A percentile compares a stretch with the other conserved stretches of the same genome.
These are phyloP conservation scores for Graptemys geographica DNA, from an alignment of 2,797 vertebrate species.

Conservation along the genomic window DNA sequence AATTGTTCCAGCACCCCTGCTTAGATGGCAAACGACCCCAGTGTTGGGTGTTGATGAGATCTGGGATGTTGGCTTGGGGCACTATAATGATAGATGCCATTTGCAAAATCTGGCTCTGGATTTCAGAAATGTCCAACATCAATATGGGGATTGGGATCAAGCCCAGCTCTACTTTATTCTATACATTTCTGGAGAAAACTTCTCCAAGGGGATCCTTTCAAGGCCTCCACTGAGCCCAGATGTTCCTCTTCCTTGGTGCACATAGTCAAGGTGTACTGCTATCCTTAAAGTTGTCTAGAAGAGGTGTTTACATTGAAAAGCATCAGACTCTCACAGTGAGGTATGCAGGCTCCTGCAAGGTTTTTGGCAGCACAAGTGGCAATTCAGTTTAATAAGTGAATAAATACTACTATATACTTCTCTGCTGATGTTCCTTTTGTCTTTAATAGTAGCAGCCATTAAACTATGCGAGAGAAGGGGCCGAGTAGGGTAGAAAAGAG, in stretches of 20 bases:
- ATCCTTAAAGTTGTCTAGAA: background rate
- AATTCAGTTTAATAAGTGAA: constrained; percentile 12
- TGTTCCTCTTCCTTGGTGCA: background rate
- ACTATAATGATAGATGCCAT: background rate
- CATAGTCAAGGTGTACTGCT: background rate
- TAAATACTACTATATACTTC: constrained; percentile 2
- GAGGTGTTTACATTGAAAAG: constrained; percentile 5
- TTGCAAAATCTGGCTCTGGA: background rate
- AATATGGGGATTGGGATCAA: background rate
- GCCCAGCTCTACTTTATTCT: background rate
- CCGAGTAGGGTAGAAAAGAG: background rate
- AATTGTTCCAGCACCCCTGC: background rate
- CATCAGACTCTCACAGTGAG: background rate
- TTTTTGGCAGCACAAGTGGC: background rate
- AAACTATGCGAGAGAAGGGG: background rate
- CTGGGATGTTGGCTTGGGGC: background rate
- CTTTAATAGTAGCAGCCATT: background rate
- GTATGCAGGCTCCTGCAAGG: background rate
- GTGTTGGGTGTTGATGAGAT: background rate
- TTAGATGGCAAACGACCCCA: background rate
- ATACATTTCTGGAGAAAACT: background rate
- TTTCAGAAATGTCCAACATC: background rate
- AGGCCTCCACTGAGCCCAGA: background rate
- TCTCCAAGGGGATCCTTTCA: background rate
- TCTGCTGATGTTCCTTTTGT: constrained; percentile 9